Conservation (phyloP, 1,140 invertebrate species). For the roundworm (Caenorhabditis elegans) region WBcel235 BX284605.5:5550501-5551000, state of each 20-base stretch:
- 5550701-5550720: neutral
- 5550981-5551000: too few relatives aligned
- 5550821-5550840: constrained; percentile 38
- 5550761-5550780: constrained; percentile 29
- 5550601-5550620: neutral
- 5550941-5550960: too few relatives aligned
- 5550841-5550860: neutral
- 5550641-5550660: constrained; percentile 18
- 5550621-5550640: neutral
- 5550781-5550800: constrained; percentile 33
- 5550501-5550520: neutral
- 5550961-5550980: too few relatives aligned
- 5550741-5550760: constrained; percentile 38
- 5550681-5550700: constrained; percentile 39
- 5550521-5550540: neutral
- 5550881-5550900: neutral
- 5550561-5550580: neutral
- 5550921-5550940: too few relatives aligned
- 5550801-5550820: constrained; percentile 35
- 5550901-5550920: too few relatives aligned
- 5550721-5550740: neutral
- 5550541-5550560: too few relatives aligned
- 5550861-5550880: neutral
- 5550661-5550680: constrained; percentile 33
- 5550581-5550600: neutral